Evolutionary conservation across 2,797 vertebrate species (phyloP).

Genomic region (Sebastes jordani): DNA sequence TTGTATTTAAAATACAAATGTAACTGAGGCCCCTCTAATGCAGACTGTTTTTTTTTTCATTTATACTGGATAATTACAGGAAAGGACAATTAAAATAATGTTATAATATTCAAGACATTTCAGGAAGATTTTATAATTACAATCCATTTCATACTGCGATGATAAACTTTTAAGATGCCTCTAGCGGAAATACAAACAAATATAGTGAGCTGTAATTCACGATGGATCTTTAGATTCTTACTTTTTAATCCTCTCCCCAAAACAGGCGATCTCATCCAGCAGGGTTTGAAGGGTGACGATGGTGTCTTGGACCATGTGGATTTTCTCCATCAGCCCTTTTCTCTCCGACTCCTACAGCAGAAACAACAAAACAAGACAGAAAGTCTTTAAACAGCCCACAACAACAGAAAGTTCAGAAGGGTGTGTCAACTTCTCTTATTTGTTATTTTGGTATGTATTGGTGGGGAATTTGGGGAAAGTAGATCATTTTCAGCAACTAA

Average conservation of each 20-base stretch:
- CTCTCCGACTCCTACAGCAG: constrained; percentile 89
- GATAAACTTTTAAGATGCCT: background rate
- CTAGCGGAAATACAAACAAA: background rate
- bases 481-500: background rate
- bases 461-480: background rate
- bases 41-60: background rate
- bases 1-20: background rate
- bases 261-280: constrained; percentile 89
- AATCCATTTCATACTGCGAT: background rate
- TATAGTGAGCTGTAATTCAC: background rate
- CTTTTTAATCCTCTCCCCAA: constrained; percentile 98
- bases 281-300: constrained; percentile 92
- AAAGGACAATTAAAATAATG: background rate
- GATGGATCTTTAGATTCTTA: constrained; percentile 69
- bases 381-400: background rate
- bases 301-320: constrained; percentile 97
- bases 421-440: background rate
- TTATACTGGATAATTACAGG: background rate
- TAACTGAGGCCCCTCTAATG: background rate
- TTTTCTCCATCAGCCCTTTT: constrained; percentile 92
- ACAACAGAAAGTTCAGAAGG: background rate
- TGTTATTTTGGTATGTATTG: background rate
- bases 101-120: background rate
- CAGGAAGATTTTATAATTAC: background rate
- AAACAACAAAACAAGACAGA: background rate